A percentile compares a stretch with the other conserved stretches of the same genome.
These are phyloP conservation scores for Coptotermes formosanus DNA, from an alignment of 1,140 invertebrate genomes.

Conservation along the genomic window DNA sequence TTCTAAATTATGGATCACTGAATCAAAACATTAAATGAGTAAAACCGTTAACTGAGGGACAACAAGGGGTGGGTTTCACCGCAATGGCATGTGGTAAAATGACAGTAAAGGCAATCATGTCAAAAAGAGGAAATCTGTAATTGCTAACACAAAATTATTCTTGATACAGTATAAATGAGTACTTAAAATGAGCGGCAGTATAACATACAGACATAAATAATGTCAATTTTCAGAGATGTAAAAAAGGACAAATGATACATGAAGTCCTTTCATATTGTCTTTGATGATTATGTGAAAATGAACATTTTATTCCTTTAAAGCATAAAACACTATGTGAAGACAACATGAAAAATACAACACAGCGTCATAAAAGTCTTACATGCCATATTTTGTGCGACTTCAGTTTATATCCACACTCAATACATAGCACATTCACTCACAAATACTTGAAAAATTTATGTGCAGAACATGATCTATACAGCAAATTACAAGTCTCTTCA, in stretches of 20 bases:
- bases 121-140: neutral
- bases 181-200: neutral
- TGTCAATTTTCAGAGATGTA: neutral
- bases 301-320: neutral
- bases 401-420: neutral
- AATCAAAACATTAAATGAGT: too few species aligned
- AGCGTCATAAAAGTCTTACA: neutral
- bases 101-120: neutral
- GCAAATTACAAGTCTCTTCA: neutral
- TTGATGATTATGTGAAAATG: neutral
- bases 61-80: too few species aligned
- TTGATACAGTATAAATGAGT: neutral
- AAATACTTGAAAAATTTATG: neutral
- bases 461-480: neutral
- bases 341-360: constrained; percentile 1
- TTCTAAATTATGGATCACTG: too few species aligned
- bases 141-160: neutral
- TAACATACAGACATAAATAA: too few species aligned
- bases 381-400: neutral
- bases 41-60: too few species aligned
- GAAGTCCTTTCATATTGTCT: neutral
- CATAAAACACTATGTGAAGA: neutral
- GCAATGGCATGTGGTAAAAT: neutral
- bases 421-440: neutral
- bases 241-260: neutral